Evolutionary conservation across 2,113 vertebrate genomes (phyloP), one percentile per base, ranked within the genome.

Genomic region (Vulpes ferrilata): DNA sequence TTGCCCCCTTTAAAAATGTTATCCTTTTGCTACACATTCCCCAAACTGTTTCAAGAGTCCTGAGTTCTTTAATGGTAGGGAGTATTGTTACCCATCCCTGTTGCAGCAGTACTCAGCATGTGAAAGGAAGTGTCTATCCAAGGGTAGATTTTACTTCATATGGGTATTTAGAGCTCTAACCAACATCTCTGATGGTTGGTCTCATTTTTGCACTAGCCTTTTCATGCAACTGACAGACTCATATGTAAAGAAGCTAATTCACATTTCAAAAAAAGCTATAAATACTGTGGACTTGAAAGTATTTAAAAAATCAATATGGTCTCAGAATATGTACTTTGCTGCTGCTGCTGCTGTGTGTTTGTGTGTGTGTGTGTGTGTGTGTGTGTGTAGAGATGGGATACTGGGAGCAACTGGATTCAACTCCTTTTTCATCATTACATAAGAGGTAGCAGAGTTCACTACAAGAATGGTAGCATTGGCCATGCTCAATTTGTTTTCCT

Each of bases 291-390:
- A 60, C 71, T 32, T 73, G 25, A 87, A 95, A 73, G 59, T 13
- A 80, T 51, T 73, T 48, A 93, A 43, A 32, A 93, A 84, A 62
- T 38, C 43, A 35, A 17, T 13, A 15, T 15, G 19, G 38, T 38
- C 16, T 90, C 23, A 57, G 62, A 90, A 22, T 19, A 73, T 23
- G n/a, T 67, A 38, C 38, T 62, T 15, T 10, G 57, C 19, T 60
- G 13, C 8, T 43, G 43, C 43, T 43, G 43, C 43, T 43, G 43
- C 38, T 43, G 23, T 22, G 12, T 15, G 38, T n/a, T 20, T 0
- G 1, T 5, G 11, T 8, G 30, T 0, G 1, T 23, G 7, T 17
- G 30, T 9, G 55, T 2, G 11, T 27, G 20, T 10, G 7, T 64
- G 13, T 13, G 1, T 17, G 16, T 60, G 22, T 15, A 20, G 3